Conservation (phyloP, 2,797 vertebrate genomes). For the Danio aesculapii region DNA sequence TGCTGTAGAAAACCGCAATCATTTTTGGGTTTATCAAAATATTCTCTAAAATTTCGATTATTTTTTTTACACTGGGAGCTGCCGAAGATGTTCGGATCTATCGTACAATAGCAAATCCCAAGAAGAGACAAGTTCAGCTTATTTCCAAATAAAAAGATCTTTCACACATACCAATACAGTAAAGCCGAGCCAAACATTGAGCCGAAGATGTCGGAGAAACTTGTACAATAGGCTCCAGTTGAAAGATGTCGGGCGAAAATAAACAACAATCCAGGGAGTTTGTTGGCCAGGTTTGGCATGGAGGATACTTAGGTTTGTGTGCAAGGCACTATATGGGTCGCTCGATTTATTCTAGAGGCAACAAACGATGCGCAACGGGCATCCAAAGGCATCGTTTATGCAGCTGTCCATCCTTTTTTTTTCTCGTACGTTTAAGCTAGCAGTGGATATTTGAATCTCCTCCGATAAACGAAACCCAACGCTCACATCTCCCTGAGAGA, state of each 20-base stretch:
- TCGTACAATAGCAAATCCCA: constrained; percentile 63
- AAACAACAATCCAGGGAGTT: constrained; percentile 35
- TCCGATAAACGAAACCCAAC: constrained; percentile 30
- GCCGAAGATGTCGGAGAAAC: constrained; percentile 57
- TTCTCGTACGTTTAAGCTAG: neutral
- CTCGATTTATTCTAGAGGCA: constrained; percentile 62
- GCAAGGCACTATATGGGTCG: constrained; percentile 77
- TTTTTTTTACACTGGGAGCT: constrained; percentile 25
- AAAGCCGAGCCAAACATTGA: constrained; percentile 71
- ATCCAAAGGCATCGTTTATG: constrained; percentile 20
- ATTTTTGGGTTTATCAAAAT: constrained; percentile 53
- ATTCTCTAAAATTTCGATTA: neutral
- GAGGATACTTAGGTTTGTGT: constrained; percentile 65
- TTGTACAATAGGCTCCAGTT: constrained; percentile 55
- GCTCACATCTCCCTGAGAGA: constrained; percentile 73
- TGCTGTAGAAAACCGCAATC: constrained; percentile 68
- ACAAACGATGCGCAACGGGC: constrained; percentile 11
- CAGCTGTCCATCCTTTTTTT: constrained; percentile 17
- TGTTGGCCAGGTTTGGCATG: constrained; percentile 64
- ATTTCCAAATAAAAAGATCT: constrained; percentile 63
- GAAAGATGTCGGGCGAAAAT: constrained; percentile 5
- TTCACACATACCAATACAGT: constrained; percentile 70
- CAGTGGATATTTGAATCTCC: constrained; percentile 3
- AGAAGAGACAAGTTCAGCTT: constrained; percentile 68
- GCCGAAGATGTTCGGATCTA: constrained; percentile 23